These are phyloP conservation scores for Cyanistes caeruleus DNA, from an alignment of 2,113 vertebrate species.

Conservation along the genomic window DNA sequence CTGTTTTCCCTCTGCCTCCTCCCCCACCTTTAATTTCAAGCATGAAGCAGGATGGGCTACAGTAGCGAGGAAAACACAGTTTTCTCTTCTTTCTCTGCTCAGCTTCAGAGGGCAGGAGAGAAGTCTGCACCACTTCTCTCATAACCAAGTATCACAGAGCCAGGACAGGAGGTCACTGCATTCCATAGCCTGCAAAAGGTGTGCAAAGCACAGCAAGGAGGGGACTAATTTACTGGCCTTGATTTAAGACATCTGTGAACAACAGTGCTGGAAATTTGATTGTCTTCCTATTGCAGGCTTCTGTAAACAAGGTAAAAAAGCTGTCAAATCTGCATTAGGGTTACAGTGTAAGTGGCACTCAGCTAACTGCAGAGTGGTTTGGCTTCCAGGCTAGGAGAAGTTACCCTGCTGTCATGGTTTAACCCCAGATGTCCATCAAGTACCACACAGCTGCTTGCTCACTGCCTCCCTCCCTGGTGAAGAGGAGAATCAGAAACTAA, in stretches of 20 bases:
- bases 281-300: not conserved
- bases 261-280: not conserved
- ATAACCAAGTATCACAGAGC: not conserved
- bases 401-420: not conserved
- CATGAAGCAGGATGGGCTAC: not conserved
- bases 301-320: not conserved
- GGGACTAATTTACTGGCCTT: not conserved
- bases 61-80: not conserved
- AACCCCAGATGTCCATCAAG: not conserved
- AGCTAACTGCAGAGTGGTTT: not conserved
- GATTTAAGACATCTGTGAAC: not conserved
- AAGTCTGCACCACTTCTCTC: not conserved
- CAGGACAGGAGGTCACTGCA: fast-evolving
- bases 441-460: not conserved
- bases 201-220: not conserved
- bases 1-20: not conserved
- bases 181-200: not conserved
- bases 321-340: not conserved
- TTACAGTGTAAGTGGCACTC: not conserved
- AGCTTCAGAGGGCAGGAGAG: not conserved
- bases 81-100: not conserved
- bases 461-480: fast-evolving
- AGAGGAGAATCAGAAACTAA: not conserved
- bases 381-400: not conserved
- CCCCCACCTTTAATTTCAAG: not conserved